These are phyloP conservation scores for Neelides sp. DNA, from an alignment of 1,140 invertebrate species.

Conservation along the genomic window DNA sequence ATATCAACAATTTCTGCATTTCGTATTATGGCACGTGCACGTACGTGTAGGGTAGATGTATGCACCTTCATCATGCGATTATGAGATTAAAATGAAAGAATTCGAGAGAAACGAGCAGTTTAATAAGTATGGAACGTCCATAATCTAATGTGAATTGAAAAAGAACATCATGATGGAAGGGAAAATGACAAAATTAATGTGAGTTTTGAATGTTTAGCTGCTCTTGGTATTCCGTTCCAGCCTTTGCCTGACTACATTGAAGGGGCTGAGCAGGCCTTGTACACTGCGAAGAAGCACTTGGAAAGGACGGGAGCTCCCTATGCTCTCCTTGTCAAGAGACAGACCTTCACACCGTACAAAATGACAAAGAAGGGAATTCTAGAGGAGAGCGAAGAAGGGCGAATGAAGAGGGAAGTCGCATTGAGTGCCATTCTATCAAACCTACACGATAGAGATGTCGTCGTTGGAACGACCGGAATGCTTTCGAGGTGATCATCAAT, in stretches of 20 bases:
- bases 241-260: conserved; percentile 39
- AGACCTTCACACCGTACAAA: conserved; percentile 39
- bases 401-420: conserved; percentile 35
- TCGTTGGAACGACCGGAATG: conserved; percentile 41
- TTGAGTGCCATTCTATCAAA: conserved; percentile 33
- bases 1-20: too few species aligned
- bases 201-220: conserved; percentile 33
- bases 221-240: conserved; percentile 39
- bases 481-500: conserved; percentile 34
- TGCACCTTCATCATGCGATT: too few species aligned
- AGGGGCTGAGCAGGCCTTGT: conserved; percentile 36
- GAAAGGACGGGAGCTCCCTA: conserved; percentile 37
- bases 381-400: conserved; percentile 17
- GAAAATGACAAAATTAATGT: too few species aligned
- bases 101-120: too few species aligned
- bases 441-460: conserved; percentile 35
- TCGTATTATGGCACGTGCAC: too few species aligned
- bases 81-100: too few species aligned
- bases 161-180: too few species aligned
- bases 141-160: too few species aligned
- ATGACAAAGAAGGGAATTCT: conserved; percentile 27
- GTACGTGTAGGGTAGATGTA: too few species aligned
- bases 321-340: conserved; percentile 38
- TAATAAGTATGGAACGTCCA: too few species aligned
- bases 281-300: conserved; percentile 38